A percentile compares a stretch with the other conserved stretches of the same genome.
phyloP scores from a whole-genome alignment of 1,140 invertebrate species.

The Leucophenga varia region DNA sequence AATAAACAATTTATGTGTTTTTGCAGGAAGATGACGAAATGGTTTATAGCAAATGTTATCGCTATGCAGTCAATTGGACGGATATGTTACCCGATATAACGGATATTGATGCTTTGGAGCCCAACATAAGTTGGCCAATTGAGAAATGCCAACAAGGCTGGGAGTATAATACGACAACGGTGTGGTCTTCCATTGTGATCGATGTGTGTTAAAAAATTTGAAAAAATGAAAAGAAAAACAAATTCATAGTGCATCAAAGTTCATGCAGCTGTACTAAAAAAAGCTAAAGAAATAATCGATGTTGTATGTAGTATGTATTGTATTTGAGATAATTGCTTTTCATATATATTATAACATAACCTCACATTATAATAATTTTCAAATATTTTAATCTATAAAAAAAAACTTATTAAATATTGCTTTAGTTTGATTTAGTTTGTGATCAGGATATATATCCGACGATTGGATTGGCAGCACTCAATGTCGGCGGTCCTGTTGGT shows the following conservation, averaged over 20 bases:
- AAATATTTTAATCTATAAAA: no score
- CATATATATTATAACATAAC: no score
- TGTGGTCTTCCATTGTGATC: conserved; percentile 76
- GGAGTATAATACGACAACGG: conserved; percentile 72
- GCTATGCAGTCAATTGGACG: conserved; percentile 74
- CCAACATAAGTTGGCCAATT: conserved; percentile 64
- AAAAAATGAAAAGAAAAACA: no score
- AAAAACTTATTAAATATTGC: no score
- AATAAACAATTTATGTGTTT: conserved; percentile 20
- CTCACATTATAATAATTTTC: no score
- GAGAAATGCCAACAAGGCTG: conserved; percentile 76
- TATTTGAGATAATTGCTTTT: no score
- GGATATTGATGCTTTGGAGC: conserved; percentile 38
- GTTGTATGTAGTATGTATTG: no score
- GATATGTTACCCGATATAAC: conserved; percentile 55
- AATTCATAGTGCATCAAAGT: no score
- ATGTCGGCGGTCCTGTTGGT: conserved; percentile 80
- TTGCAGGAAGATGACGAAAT: conserved; percentile 57
- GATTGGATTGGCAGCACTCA: conserved; percentile 77
- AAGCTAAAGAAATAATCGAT: no score
- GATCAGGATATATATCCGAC: conserved; percentile 82
- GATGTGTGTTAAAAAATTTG: conserved; percentile 70
- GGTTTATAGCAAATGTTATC: conserved; percentile 63
- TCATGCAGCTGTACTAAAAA: no score
- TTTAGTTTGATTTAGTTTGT: conserved; percentile 88